Base-by-base conservation (phyloP, 1,140 invertebrate genomes). In the Diorhabda elongata region DNA sequence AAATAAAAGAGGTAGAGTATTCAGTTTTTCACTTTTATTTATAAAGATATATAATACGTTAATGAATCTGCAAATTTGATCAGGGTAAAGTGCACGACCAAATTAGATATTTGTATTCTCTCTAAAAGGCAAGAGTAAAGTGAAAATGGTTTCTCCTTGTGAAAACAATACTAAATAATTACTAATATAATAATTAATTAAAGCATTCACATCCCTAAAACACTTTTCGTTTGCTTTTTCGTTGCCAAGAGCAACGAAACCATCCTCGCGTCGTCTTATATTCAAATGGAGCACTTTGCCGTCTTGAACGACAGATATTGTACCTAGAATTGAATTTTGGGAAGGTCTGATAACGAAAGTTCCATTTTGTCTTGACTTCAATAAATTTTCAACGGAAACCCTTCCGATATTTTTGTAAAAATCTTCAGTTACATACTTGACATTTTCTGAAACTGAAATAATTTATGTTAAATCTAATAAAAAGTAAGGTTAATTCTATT, bases 151-250 rank as follows among this genome's bases (percentile, higher is more conserved):
- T 56, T 67, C 69, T 52, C 75, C 75, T 3, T 72, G 52, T 6
- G 78, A 78, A 71, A 70, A 79, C 58, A 80, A 73, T 58, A 79
- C 71, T 60, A 80, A 74, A 74, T 80, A 79, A 71, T 80, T 80
- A 70, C 79, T 80, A 9, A 80, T 69, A 69, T 80, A 78, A 68
- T 79, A 80, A 73, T 79, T 77, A 73, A 80, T 80, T 52, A 80
- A 68, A 47, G 71, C 64, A 69, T 80, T 73, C 61, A 80, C 26
- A 66, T 75, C 73, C 44, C 66, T 71, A 68, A 80, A 80, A 71
- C 70, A 69, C 69, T 76, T 77, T 63, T 80, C 79, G 61, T 78
- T 77, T 52, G 56, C 60, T 69, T 79, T 80, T 67, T 78, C 75
- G 41, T 56, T 72, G 4, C 79, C 79, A 3, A 80, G 68, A 61